Conservation (phyloP, 2,113 vertebrate species). For the Terrapene triunguis region DNA sequence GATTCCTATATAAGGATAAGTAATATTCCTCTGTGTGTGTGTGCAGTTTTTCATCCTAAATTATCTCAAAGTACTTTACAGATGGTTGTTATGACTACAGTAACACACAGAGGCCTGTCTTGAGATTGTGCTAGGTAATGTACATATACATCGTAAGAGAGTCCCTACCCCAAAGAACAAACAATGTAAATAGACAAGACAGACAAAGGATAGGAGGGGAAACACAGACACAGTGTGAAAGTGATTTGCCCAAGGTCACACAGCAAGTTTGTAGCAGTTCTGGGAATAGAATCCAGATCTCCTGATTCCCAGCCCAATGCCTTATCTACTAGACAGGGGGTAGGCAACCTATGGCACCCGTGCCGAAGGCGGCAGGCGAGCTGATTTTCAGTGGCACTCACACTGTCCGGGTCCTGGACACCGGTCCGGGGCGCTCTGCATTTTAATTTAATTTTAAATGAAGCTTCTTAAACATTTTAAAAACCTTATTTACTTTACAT, state of each 20-base stretch:
- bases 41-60: neutral
- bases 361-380: too few relatives aligned
- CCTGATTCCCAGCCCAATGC: neutral
- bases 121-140: neutral
- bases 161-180: rapidly evolving
- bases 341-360: too few relatives aligned
- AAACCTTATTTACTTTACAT: too few relatives aligned
- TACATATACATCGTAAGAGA: neutral
- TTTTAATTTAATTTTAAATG: too few relatives aligned
- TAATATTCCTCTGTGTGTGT: neutral
- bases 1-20: neutral
- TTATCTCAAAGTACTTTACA: neutral
- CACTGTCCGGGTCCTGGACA: too few relatives aligned
- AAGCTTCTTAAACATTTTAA: too few relatives aligned
- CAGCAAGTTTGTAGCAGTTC: neutral
- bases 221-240: rapidly evolving
- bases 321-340: neutral
- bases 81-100: neutral
- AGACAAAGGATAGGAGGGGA: neutral
- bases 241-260: neutral
- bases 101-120: neutral
- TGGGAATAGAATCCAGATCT: neutral
- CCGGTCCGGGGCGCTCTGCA: too few relatives aligned
- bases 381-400: too few relatives aligned
- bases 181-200: neutral